A percentile compares a stretch with the other conserved stretches of the same genome.
Evolutionary conservation across 1,140 invertebrate genomes (phyloP).

Genomic region (Neotoxoptera formosana): DNA sequence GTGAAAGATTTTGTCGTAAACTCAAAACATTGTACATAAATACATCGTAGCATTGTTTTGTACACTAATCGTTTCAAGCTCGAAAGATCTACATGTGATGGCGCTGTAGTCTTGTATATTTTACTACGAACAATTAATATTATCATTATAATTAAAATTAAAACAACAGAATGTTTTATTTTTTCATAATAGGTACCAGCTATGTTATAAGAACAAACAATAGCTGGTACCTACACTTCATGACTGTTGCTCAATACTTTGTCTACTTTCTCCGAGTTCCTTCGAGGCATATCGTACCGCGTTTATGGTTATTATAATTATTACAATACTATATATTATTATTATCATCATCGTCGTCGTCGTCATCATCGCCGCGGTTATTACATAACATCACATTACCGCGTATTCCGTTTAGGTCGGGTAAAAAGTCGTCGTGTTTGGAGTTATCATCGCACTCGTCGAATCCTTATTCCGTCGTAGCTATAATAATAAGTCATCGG

Average conservation of each 20-base stretch:
- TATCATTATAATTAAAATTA: not conserved
- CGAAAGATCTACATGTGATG: not conserved
- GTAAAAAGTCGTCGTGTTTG: not conserved
- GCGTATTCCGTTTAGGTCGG: no score
- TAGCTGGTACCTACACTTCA: not conserved
- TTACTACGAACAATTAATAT: no score
- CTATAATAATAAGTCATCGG: no score
- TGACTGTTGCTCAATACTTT: not conserved
- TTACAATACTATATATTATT: conserved; percentile 9
- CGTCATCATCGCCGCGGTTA: not conserved
- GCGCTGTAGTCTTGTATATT: no score
- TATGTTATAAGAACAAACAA: not conserved
- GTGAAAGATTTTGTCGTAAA: not conserved
- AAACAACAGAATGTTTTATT: not conserved
- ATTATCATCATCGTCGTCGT: not conserved
- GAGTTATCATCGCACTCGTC: not conserved
- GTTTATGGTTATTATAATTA: not conserved
- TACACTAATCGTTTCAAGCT: not conserved
- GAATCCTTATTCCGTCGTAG: not conserved
- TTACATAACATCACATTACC: conserved; percentile 1
- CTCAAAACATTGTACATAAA: not conserved
- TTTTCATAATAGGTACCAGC: not conserved
- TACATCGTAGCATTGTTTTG: not conserved
- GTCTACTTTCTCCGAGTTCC: conserved; percentile 11
- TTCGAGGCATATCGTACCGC: not conserved